These are phyloP conservation scores for Ormyrus rosae DNA, from an alignment of 2,888 invertebrate genomes.

Conservation along the genomic window DNA sequence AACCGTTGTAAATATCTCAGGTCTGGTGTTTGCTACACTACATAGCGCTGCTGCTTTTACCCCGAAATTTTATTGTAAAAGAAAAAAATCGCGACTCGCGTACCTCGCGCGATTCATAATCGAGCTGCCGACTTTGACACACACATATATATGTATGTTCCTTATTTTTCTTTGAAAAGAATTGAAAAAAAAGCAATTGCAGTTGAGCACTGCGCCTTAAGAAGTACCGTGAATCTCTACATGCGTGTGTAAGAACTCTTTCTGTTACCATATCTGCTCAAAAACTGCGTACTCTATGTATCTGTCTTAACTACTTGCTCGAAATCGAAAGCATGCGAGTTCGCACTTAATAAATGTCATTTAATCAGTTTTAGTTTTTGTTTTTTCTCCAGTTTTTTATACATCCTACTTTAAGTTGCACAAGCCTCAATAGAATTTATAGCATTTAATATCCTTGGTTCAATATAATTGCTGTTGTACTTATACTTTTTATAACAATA, in stretches of 20 bases:
- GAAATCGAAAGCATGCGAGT: constrained; percentile 1
- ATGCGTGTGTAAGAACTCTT: constrained; percentile 26
- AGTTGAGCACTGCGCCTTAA: neutral
- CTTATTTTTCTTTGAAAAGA: constrained; percentile 25
- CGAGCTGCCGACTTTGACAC: constrained; percentile 48
- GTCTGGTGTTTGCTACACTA: constrained; percentile 57
- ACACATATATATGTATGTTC: constrained; percentile 36
- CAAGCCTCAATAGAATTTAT: too few relatives aligned
- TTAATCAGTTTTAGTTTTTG: neutral
- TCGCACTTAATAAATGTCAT: neutral
- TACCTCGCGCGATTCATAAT: constrained; percentile 56
- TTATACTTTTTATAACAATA: too few relatives aligned
- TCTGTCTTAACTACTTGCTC: constrained; percentile 4
- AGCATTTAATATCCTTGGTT: too few relatives aligned
- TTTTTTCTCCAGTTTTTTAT: neutral
- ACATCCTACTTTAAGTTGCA: too few relatives aligned
- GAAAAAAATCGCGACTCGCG: constrained; percentile 46
- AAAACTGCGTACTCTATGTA: constrained; percentile 26
- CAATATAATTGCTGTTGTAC: too few relatives aligned
- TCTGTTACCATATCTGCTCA: constrained; percentile 40
- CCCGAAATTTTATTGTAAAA: constrained; percentile 43
- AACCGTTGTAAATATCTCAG: constrained; percentile 60
- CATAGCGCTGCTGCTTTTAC: constrained; percentile 33
- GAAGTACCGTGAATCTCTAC: neutral
- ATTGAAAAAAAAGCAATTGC: neutral